phyloP scores from a whole-genome alignment of 2,888 invertebrate species.

The Corbicula japonica region DNA sequence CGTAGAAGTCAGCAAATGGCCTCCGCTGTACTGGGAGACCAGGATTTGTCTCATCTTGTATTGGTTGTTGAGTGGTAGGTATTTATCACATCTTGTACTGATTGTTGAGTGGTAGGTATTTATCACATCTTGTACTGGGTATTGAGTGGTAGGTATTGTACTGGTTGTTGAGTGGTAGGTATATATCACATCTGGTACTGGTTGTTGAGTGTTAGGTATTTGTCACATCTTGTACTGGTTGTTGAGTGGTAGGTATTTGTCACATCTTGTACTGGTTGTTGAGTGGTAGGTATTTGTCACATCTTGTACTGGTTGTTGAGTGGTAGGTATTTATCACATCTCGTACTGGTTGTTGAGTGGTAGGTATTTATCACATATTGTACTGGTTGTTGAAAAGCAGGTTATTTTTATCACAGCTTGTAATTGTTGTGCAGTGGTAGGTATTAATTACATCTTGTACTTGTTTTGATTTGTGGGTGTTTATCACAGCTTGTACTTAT shows the following conservation, averaged over 20 bases:
- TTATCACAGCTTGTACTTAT: too few relatives aligned
- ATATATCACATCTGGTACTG: too few relatives aligned
- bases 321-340: constrained; percentile 90
- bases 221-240: too few relatives aligned
- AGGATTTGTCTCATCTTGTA: constrained; percentile 91
- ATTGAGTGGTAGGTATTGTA: too few relatives aligned
- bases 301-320: too few relatives aligned
- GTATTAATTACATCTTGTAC: constrained; percentile 91
- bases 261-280: constrained; percentile 93
- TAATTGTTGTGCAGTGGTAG: constrained; percentile 92
- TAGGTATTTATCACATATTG: too few relatives aligned
- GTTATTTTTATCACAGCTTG: too few relatives aligned
- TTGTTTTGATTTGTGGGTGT: constrained; percentile 93
- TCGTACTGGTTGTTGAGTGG: too few relatives aligned
- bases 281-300: constrained; percentile 91
- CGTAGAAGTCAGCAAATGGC: constrained; percentile 90
- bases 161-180: constrained; percentile 96
- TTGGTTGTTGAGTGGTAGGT: constrained; percentile 94
- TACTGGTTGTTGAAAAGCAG: too few relatives aligned
- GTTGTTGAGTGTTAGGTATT: too few relatives aligned
- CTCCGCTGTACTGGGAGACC: constrained; percentile 89
- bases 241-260: constrained; percentile 91
- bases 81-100: too few relatives aligned
- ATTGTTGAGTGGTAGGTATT: constrained; percentile 92
- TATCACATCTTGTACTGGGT: too few relatives aligned